Evolutionary conservation across 2,113 vertebrate genomes (phyloP), one percentile per base, ranked within the genome.

Genomic region (Phainopepla nitens): DNA sequence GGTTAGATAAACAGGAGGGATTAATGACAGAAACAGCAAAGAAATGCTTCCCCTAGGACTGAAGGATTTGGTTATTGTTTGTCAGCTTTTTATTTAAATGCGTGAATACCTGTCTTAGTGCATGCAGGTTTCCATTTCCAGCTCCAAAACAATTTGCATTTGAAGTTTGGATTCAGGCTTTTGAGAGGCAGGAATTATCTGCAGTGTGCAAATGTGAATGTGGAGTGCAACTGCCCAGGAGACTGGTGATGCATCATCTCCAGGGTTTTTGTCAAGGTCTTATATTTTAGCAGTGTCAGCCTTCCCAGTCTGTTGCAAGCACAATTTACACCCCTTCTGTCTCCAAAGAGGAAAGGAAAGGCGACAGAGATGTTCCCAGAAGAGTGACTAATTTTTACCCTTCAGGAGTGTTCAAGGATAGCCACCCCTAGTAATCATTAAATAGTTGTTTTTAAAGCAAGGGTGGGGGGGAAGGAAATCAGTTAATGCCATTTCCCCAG

Each of bases 321-420:
- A 95, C 77, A 81, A 95, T 95, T 96, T 95, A 96, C 83, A 94
- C 89, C 80, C 86, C n/a, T 93, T 93, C 92, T 95, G 75, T 92
- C 76, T 96, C 93, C 86, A 82, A 89, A 89, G 88, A 93, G 79
- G 57, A 72, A 70, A 90, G 76, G 73, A 92, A 96, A 93, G 76
- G 88, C 5, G 16, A 84, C 94, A 93, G 68, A 93, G 88, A 76
- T 83, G 51, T 80, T 94, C 76, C 94, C 95, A 78, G 45, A 60
- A 87, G 89, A 89, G 91, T 93, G 75, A 95, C 92, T 96, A 94
- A 90, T 95, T 77, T 94, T 96, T 88, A 81, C 72, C 93, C 97
- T 97, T 97, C 90, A 96, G 69, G 61, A 87, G 50, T 39, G 77
- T 92, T 96, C 93, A 97, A 94, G 94, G 94, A 77, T 93, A 94